Evolutionary conservation across 2,888 invertebrate species (phyloP).

Genomic region (Kryphioiulus occultus): DNA sequence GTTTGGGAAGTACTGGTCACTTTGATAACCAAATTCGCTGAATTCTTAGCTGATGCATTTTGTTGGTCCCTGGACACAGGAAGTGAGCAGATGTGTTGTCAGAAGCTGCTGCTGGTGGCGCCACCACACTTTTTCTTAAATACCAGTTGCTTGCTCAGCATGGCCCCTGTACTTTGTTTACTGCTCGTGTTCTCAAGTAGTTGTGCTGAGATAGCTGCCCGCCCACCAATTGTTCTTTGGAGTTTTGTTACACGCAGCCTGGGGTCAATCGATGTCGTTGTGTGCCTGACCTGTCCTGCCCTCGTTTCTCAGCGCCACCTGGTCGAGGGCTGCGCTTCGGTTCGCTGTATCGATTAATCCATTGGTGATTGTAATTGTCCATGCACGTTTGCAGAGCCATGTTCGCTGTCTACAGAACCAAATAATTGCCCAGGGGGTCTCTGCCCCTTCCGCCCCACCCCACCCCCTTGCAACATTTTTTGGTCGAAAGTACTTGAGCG

Average conservation of each 20-base stretch:
- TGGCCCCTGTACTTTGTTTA: background rate
- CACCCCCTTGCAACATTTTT: background rate
- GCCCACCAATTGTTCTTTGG: background rate
- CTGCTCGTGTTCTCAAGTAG: slow-evolving; percentile 2
- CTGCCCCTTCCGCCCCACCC: background rate
- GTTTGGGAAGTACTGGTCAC: too few relatives aligned
- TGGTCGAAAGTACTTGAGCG: background rate
- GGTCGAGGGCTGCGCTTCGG: background rate
- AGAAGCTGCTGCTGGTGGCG: too few relatives aligned
- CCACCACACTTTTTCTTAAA: background rate
- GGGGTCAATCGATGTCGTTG: slow-evolving; percentile 33
- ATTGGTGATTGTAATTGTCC: slow-evolving; percentile 13
- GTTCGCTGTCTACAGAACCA: background rate
- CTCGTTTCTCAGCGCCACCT: slow-evolving; percentile 13
- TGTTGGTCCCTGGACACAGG: too few relatives aligned
- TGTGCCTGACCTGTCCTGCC: slow-evolving; percentile 20
- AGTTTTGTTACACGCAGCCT: slow-evolving; percentile 21
- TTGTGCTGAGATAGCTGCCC: slow-evolving; percentile 9
- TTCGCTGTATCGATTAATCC: slow-evolving; percentile 20
- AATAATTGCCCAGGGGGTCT: background rate
- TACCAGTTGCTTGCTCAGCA: background rate
- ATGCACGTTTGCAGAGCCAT: background rate
- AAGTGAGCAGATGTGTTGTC: too few relatives aligned
- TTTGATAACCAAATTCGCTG: too few relatives aligned
- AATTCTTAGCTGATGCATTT: too few relatives aligned